phyloP scores from a whole-genome alignment of 2,113 vertebrate species.

The Amblyornis subalaris region DNA sequence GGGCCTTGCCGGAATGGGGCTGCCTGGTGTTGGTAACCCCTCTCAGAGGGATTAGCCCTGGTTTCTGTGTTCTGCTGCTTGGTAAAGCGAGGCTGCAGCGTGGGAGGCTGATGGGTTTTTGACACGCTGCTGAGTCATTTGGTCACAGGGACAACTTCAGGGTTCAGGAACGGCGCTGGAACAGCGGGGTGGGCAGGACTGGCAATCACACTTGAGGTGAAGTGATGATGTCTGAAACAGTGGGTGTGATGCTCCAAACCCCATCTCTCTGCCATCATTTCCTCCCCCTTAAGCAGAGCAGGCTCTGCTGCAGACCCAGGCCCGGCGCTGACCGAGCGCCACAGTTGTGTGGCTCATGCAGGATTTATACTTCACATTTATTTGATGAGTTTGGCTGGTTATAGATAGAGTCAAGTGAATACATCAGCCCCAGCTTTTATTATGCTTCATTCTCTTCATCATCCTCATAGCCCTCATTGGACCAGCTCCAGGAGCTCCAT shows the following conservation, averaged over 20 bases:
- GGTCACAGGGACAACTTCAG: neutral
- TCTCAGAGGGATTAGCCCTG: neutral
- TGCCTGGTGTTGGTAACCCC: neutral
- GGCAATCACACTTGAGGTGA: neutral
- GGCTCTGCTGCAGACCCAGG: neutral
- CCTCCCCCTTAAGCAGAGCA: neutral
- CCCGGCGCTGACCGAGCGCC: fast-evolving
- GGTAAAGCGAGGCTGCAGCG: neutral
- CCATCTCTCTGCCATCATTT: neutral
- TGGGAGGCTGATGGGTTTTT: neutral
- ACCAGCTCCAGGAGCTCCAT: neutral
- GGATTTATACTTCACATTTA: neutral
- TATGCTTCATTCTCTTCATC: neutral
- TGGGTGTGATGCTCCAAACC: neutral
- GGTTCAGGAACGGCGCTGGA: neutral
- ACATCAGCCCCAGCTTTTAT: neutral
- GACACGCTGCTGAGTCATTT: neutral
- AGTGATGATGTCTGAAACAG: neutral
- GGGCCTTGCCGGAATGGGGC: neutral
- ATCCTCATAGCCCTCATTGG: neutral
- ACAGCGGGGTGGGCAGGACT: neutral
- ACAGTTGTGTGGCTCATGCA: neutral
- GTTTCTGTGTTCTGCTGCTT: neutral
- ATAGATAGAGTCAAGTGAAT: neutral
- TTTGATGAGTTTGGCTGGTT: neutral